These are phyloP conservation scores for Cotesia typhae DNA, from an alignment of 1,140 invertebrate species.

Conservation along the genomic window DNA sequence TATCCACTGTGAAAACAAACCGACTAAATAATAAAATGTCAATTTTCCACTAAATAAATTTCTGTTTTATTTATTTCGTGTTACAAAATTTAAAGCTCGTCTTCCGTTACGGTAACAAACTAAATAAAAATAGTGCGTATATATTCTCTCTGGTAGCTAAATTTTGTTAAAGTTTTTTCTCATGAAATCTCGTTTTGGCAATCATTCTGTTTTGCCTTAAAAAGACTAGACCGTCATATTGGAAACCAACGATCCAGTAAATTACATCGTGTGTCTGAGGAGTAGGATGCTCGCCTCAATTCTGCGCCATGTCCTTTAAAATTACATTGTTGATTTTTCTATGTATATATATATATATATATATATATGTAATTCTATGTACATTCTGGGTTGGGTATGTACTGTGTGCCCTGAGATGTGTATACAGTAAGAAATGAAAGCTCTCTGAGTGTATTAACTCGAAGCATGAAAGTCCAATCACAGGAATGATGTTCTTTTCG, in stretches of 20 bases:
- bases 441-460: constrained; percentile 19
- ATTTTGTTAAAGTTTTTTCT: constrained; percentile 31
- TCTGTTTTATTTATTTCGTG: no score
- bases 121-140: not conserved
- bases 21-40: no score
- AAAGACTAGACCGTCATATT: constrained; percentile 49
- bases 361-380: no score
- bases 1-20: no score
- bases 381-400: not conserved
- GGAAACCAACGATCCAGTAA: constrained; percentile 59
- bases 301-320: not conserved
- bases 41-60: no score
- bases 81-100: no score
- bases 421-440: constrained; percentile 7
- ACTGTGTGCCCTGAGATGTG: not conserved
- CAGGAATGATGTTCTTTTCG: constrained; percentile 41
- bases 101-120: not conserved
- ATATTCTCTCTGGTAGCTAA: constrained; percentile 26
- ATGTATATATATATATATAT: not conserved
- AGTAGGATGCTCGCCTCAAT: constrained; percentile 10
- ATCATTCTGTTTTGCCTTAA: constrained; percentile 38
- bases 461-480: constrained; percentile 46
- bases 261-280: constrained; percentile 46
- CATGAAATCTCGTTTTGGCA: constrained; percentile 32
- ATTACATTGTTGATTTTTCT: not conserved